Evolutionary conservation across 2,888 invertebrate species (phyloP).

Genomic region (Griposia aprilina): DNA sequence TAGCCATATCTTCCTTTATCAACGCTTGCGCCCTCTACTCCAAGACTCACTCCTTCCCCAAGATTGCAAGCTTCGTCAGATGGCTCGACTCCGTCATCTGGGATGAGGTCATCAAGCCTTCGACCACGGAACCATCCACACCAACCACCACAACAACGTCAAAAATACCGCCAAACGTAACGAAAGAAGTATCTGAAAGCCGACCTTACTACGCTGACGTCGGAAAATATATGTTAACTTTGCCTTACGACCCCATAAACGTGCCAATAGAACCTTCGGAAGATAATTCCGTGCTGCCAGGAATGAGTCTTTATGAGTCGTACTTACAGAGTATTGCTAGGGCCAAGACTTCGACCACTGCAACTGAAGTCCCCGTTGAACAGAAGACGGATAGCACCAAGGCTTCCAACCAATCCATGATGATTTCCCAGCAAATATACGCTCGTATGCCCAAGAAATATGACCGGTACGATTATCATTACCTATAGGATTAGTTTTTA

Average conservation of each 20-base stretch:
- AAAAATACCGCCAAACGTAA: slow-evolving; percentile 62
- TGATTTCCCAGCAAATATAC: slow-evolving; percentile 69
- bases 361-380: slow-evolving; percentile 56
- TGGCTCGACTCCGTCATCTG: slow-evolving; percentile 86
- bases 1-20: slow-evolving; percentile 81
- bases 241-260: slow-evolving; percentile 85
- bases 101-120: slow-evolving; percentile 83
- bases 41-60: slow-evolving; percentile 85
- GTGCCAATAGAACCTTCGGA: slow-evolving; percentile 85
- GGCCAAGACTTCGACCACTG: slow-evolving; percentile 78
- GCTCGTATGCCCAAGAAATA: slow-evolving; percentile 69
- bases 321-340: slow-evolving; percentile 81
- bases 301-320: slow-evolving; percentile 86
- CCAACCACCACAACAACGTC: slow-evolving; percentile 51
- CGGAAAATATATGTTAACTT: slow-evolving; percentile 79
- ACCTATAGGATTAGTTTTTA: slow-evolving; percentile 26
- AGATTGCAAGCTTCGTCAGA: slow-evolving; percentile 78
- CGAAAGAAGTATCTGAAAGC: slow-evolving; percentile 59
- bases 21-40: slow-evolving; percentile 85
- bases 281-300: slow-evolving; percentile 84
- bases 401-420: slow-evolving; percentile 74
- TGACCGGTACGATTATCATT: slow-evolving; percentile 74
- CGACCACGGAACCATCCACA: slow-evolving; percentile 61
- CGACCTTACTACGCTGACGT: slow-evolving; percentile 73
- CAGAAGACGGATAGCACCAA: slow-evolving; percentile 69